Base-by-base conservation (phyloP, 2,888 invertebrate genomes). In the Linyphia triangularis region DNA sequence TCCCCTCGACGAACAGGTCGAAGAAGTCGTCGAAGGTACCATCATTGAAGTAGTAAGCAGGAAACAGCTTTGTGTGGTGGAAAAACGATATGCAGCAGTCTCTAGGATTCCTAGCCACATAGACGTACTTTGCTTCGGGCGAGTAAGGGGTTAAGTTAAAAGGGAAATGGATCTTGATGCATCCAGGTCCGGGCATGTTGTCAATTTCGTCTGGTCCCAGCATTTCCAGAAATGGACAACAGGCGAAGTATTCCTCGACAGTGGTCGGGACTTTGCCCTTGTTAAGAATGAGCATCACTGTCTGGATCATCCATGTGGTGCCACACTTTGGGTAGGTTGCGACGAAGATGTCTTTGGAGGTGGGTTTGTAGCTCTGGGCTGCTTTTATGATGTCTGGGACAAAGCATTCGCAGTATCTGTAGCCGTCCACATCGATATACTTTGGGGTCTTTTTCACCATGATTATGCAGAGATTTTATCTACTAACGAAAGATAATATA, bases 61-160 rank as follows among this genome's bases (percentile, higher is more conserved):
- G 88, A 26, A 89, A 89, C 4, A 85, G 9, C 10, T 75, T 88
- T 16, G 90, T 89, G 73, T 93, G 93, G 90, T 93, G 92, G 90
- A 91, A 93, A 85, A 92, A 93, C 3, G 93, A 93, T 4, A 93
- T 93, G 16, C 92, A 92, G 9, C 92, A 92, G 91, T 93, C 93
- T 90, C 93, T 93, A 0, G 93, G 93, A 89, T 93, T 93, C 63
- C 93, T 92, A 9, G 92, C 92, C 24, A 93, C 92, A 90, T 93
- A 93, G 40, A 93, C 92, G 43, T 91, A 91, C 37, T 90, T 90
- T 10, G 90, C 89, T 26, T 89, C 70, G 16, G 89, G 82, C 51
- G 88, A 88, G 22, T 86, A 84, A 1, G 91, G 91, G 26, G 90
- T 79, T 16, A 90, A 40, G 19, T 90, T 37, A 28, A 90, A 90